Base-by-base conservation (phyloP, 2,888 invertebrate genomes). In the Melanchra persicariae region DNA sequence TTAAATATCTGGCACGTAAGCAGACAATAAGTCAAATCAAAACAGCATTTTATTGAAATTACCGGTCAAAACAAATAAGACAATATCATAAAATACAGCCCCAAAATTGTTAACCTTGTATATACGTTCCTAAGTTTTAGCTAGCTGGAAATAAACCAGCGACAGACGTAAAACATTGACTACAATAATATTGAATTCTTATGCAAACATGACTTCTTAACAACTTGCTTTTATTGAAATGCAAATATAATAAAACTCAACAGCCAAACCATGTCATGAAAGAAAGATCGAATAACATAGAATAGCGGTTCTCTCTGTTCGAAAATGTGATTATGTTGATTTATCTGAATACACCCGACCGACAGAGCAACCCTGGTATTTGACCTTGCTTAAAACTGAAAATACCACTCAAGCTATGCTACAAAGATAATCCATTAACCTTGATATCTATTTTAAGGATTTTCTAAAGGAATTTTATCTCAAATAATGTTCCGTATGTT, bases 171-270 rank as follows among this genome's bases (percentile, higher is more conserved):
- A 76, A 66, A 76, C 10, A 24, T 26, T 26, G 15, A 58, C 24
- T 34, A 26, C 15, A 77, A 47, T 43, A 34, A 59, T 43, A 70
- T 54, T 30, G 12, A 22, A 37, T 68, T 37, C 5, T 43, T 34
- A 54, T 59, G 40, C 40, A 74, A 59, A 55, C 49, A 17, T 19
- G 19, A 3, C n/a, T 61, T 17, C 1, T 22, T 9, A 49, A 26
- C 45, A 30, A 51, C 49, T 54, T 54, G 34, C 22, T 70, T 64
- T 64, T 34, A 63, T 62, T 47, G 37, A 57, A 72, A 47, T 49
- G 49, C 55, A 43, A 69, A 51, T 57, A 9, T 5, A 8, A 49
- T 75, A 12, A 22, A 60, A 30, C 17, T 63, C 24, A 15, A 54
- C 2, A 47, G 7, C 45, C 15, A 19, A 55, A 24, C 19, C 17